These are phyloP conservation scores for Girardinichthys multiradiatus DNA, from an alignment of 2,113 vertebrate genomes.

Conservation along the genomic window DNA sequence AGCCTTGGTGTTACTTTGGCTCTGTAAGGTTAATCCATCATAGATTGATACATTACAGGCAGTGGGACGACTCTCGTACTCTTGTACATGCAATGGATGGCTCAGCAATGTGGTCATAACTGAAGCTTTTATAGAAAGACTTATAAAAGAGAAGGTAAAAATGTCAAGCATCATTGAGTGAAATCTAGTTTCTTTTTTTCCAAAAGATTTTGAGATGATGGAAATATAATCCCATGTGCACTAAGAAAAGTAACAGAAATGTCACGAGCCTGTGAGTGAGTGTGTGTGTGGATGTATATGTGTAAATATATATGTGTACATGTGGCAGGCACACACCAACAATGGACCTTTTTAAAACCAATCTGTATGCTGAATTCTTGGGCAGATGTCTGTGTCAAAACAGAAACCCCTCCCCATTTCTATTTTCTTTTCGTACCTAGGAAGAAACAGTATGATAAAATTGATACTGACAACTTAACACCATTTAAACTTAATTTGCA, in stretches of 20 bases:
- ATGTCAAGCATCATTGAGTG: constrained; percentile 57
- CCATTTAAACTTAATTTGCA: constrained; percentile 37
- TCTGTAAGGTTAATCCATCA: constrained; percentile 54
- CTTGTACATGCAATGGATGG: constrained; percentile 73
- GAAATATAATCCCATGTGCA: constrained; percentile 71
- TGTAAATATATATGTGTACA: constrained; percentile 81
- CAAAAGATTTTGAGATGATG: constrained; percentile 53
- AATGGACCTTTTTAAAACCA: constrained; percentile 75
- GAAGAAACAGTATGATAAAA: constrained; percentile 14
- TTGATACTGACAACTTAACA: constrained; percentile 29
- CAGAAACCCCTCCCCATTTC: neutral
- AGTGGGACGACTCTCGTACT: constrained; percentile 30
- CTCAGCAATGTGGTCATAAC: constrained; percentile 63
- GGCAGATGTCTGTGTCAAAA: constrained; percentile 60
- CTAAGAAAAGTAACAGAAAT: constrained; percentile 70
- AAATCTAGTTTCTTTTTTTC: constrained; percentile 47
- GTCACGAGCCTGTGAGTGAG: constrained; percentile 66
- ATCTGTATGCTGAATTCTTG: constrained; percentile 70
- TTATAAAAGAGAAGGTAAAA: constrained; percentile 46
- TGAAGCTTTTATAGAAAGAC: constrained; percentile 71
- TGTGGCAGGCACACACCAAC: constrained; percentile 79
- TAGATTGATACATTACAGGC: constrained; percentile 57
- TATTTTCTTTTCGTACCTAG: constrained; percentile 46
- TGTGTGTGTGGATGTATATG: constrained; percentile 62
- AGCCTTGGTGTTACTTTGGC: constrained; percentile 67